phyloP scores from a whole-genome alignment of 2,888 invertebrate genomes.

The Xestia rhomboidea region DNA sequence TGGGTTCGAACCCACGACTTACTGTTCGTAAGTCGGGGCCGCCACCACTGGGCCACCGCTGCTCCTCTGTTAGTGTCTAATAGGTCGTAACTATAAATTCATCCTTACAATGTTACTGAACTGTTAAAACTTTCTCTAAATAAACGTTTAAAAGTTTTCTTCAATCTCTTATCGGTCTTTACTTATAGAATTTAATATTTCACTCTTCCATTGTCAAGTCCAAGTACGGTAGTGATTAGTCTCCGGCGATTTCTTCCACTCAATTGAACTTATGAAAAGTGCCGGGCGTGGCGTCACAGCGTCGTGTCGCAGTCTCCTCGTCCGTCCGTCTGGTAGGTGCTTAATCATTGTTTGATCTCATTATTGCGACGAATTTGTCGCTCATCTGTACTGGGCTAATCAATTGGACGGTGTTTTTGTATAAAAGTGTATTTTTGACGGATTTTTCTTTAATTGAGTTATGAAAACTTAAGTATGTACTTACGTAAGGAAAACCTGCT shows the following conservation, averaged over 20 bases:
- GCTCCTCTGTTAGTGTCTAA: too few species aligned
- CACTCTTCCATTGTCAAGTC: conserved; percentile 63
- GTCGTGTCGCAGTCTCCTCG: conserved; percentile 59
- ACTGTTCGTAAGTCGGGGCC: too few species aligned
- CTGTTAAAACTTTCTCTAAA: background rate
- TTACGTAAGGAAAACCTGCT: background rate
- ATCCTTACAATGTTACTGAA: background rate
- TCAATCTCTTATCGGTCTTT: background rate
- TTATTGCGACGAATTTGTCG: conserved; percentile 75
- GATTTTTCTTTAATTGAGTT: background rate
- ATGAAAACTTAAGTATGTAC: background rate
- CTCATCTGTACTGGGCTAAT: conserved; percentile 33
- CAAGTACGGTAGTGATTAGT: conserved; percentile 85
- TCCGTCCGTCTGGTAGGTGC: conserved; percentile 60
- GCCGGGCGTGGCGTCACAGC: conserved; percentile 63
- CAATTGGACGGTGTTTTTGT: conserved; percentile 30
- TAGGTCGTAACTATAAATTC: background rate
- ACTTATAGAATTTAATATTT: conserved; percentile 45
- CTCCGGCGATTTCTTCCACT: conserved; percentile 85
- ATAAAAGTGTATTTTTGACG: background rate
- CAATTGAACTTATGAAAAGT: conserved; percentile 90
- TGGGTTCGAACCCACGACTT: too few species aligned
- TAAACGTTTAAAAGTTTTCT: background rate
- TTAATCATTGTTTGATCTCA: conserved; percentile 88
- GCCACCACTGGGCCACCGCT: too few species aligned